A percentile compares a stretch with the other conserved stretches of the same genome.
Conservation (phyloP, 2,797 vertebrate species). For the Sorex maritimensis region DNA sequence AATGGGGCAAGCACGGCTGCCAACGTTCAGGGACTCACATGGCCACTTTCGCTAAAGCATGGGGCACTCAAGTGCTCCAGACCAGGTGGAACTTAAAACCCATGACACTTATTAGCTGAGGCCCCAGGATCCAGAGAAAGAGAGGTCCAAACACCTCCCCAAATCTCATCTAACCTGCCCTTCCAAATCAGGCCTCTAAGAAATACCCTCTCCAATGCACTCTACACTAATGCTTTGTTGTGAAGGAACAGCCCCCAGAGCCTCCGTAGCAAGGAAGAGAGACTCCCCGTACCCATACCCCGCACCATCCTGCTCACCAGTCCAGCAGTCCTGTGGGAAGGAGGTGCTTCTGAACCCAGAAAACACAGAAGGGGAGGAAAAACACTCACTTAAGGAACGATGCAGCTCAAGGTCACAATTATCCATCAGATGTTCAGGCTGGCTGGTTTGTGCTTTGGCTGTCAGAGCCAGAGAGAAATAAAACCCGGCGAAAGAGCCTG, state of each 20-base stretch:
- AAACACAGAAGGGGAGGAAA: neutral
- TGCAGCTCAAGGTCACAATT: neutral
- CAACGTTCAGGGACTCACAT: neutral
- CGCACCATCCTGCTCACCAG: neutral
- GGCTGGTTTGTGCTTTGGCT: neutral
- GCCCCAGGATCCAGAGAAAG: neutral
- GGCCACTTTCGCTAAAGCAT: neutral
- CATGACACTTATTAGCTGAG: neutral
- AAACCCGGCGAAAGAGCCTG: neutral
- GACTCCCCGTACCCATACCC: neutral
- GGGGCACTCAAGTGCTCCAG: neutral
- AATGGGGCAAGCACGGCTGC: neutral
- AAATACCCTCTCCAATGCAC: neutral
- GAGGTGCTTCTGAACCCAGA: neutral
- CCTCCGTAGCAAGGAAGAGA: neutral
- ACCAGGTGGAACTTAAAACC: neutral
- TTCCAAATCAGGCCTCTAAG: neutral
- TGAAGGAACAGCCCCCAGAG: neutral
- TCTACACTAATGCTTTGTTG: neutral
- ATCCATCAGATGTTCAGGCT: neutral
- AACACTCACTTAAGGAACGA: neutral
- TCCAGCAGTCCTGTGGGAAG: neutral
- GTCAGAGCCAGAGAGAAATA: slow-evolving; percentile 15
- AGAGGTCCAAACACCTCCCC: neutral
- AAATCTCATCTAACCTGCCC: neutral